phyloP scores from a whole-genome alignment of 2,113 vertebrate genomes.

The Ochotona curzoniae region DNA sequence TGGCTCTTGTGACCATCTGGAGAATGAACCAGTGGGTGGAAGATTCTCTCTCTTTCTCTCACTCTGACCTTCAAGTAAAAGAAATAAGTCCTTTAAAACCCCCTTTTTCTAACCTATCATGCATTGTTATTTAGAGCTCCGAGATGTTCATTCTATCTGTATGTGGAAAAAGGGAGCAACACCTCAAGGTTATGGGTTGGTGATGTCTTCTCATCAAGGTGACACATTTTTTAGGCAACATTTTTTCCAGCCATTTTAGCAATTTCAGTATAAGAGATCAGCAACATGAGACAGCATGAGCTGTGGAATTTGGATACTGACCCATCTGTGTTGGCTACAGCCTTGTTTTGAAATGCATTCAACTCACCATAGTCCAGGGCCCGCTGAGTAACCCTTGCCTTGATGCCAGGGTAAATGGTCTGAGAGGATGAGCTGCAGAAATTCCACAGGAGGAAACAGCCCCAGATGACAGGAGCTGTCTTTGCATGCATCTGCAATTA shows the following conservation, averaged over 20 bases:
- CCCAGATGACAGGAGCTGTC: conserved; percentile 69
- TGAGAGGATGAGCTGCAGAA: conserved; percentile 38
- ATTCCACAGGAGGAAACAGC: conserved; percentile 77
- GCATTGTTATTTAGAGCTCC: neutral
- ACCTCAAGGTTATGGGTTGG: neutral
- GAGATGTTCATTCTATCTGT: neutral
- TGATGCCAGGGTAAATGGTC: conserved; percentile 73
- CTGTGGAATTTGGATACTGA: neutral
- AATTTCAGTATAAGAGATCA: neutral
- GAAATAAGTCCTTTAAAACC: too few relatives aligned
- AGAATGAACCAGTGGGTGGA: too few relatives aligned
- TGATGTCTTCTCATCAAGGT: too few relatives aligned
- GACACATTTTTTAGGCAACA: neutral
- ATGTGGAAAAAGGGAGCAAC: too few relatives aligned
- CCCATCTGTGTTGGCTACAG: neutral
- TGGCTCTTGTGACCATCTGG: too few relatives aligned
- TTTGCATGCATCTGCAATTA: conserved; percentile 70
- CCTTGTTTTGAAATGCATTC: neutral
- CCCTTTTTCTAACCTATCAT: neutral
- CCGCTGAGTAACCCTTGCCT: conserved; percentile 72
- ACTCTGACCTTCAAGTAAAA: too few relatives aligned
- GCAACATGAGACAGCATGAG: neutral
- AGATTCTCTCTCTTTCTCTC: too few relatives aligned
- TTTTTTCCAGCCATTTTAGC: neutral
- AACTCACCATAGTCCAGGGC: conserved; percentile 80